Evolutionary conservation across 2,888 invertebrate species (phyloP).

Genomic region (Noctua janthe): DNA sequence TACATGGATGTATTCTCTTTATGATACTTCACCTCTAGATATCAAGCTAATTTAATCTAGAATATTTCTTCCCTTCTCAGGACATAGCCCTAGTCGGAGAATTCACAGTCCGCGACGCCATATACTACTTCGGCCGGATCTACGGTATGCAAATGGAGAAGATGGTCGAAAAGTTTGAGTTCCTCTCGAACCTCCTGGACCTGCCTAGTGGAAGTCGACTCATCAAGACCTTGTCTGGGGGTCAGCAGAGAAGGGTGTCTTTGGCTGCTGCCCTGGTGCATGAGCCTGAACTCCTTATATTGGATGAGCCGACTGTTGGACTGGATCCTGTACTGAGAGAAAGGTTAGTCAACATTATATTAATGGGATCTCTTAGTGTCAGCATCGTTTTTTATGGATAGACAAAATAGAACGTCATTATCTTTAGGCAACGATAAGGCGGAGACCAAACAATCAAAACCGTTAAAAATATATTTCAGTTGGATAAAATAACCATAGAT

Average conservation of each 20-base stretch:
- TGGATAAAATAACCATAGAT: background rate
- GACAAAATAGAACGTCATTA: background rate
- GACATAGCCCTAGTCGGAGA: constrained; percentile 95
- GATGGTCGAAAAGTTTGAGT: constrained; percentile 92
- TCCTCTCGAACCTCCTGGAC: constrained; percentile 93
- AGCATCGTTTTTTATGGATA: background rate
- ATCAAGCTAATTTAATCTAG: background rate
- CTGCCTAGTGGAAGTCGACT: constrained; percentile 92
- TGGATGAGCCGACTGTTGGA: constrained; percentile 98
- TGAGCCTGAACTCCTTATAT: constrained; percentile 95
- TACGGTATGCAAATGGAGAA: constrained; percentile 93
- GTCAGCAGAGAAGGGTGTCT: constrained; percentile 97
- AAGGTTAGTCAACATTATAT: constrained; percentile 88
- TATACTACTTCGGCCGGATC: constrained; percentile 96
- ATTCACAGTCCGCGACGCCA: constrained; percentile 95
- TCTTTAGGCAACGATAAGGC: too few species aligned
- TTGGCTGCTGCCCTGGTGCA: constrained; percentile 97
- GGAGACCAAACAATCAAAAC: background rate
- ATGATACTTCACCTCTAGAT: background rate
- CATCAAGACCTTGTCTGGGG: constrained; percentile 95
- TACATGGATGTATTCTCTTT: too few species aligned
- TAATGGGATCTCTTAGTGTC: background rate
- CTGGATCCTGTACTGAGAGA: constrained; percentile 96
- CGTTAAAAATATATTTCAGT: background rate
- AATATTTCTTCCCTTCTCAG: constrained; percentile 77